These are phyloP conservation scores for Macroramphosus scolopax DNA, from an alignment of 2,797 vertebrate genomes.

Conservation along the genomic window DNA sequence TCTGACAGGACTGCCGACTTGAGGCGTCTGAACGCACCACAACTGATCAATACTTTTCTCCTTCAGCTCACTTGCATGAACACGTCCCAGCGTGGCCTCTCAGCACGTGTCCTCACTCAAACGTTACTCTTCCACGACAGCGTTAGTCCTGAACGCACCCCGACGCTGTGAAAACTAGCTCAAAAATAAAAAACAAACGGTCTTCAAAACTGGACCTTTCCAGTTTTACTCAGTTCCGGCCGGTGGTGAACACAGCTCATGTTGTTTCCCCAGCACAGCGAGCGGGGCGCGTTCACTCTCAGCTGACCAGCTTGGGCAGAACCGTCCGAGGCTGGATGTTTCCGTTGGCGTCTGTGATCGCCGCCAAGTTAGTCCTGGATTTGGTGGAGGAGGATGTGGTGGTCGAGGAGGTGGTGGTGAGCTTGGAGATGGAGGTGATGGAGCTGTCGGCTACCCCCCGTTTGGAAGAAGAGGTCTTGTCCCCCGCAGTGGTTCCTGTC, in stretches of 20 bases:
- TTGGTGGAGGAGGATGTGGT: slow-evolving; percentile 86
- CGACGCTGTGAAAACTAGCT: slow-evolving; percentile 33
- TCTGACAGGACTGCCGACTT: slow-evolving; percentile 14
- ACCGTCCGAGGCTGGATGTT: slow-evolving; percentile 98
- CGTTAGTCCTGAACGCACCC: slow-evolving; percentile 38
- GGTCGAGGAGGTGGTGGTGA: slow-evolving; percentile 86
- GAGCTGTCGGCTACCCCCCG: slow-evolving; percentile 83
- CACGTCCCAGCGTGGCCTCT: slow-evolving; percentile 8
- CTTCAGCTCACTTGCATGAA: slow-evolving; percentile 14
- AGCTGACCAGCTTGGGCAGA: slow-evolving; percentile 98
- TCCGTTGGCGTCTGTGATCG: slow-evolving; percentile 97
- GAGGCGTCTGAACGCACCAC: slow-evolving; percentile 43
- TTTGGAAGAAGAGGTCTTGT: slow-evolving; percentile 85
- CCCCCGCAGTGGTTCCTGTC: slow-evolving; percentile 63
- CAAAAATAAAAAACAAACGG: slow-evolving; percentile 22
- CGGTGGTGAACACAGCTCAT: slow-evolving; percentile 5
- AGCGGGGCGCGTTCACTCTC: slow-evolving; percentile 69
- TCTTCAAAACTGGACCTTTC: slow-evolving; percentile 37
- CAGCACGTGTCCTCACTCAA: too few species aligned
- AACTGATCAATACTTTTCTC: slow-evolving; percentile 11
- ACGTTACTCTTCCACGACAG: slow-evolving; percentile 1
- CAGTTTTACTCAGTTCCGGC: slow-evolving; percentile 36
- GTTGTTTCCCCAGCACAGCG: slow-evolving; percentile 19
- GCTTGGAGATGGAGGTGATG: slow-evolving; percentile 96
- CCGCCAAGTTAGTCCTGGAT: slow-evolving; percentile 95